These are phyloP conservation scores for Sebastiscus tertius DNA, from an alignment of 2,797 vertebrate genomes.

Conservation along the genomic window DNA sequence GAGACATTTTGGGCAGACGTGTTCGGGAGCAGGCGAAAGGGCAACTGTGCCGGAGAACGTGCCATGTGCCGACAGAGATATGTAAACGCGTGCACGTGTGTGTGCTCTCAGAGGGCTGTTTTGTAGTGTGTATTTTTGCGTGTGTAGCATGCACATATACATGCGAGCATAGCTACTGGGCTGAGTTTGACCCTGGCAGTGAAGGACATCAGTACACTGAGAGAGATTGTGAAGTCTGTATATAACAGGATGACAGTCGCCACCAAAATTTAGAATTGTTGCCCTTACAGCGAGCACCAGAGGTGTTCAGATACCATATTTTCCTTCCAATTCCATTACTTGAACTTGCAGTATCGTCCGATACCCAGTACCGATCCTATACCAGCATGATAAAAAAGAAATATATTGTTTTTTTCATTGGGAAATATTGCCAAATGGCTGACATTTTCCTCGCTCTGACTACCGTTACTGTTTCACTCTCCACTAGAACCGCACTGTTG, in stretches of 20 bases:
- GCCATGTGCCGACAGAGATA: constrained; percentile 44
- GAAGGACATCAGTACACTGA: background rate
- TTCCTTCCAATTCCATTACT: too few relatives aligned
- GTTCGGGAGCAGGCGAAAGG: constrained; percentile 61
- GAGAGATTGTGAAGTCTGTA: background rate
- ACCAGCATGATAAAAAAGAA: too few relatives aligned
- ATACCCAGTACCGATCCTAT: too few relatives aligned
- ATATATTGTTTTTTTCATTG: too few relatives aligned
- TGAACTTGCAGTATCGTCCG: too few relatives aligned
- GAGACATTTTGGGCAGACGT: constrained; percentile 71
- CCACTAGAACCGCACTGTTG: too few relatives aligned
- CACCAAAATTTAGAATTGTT: background rate
- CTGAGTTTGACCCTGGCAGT: background rate
- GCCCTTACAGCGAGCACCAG: too few relatives aligned
- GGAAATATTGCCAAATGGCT: too few relatives aligned
- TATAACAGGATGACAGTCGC: background rate
- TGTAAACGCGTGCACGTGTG: constrained; percentile 6
- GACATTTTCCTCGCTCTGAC: too few relatives aligned
- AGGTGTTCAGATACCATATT: too few relatives aligned
- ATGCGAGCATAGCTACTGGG: background rate
- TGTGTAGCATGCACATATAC: background rate
- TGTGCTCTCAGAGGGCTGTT: background rate
- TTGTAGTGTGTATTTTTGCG: background rate
- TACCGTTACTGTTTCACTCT: too few relatives aligned
- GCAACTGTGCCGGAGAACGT: constrained; percentile 47